Base-by-base conservation (phyloP, 2,797 vertebrate species). In the Varecia variegata region DNA sequence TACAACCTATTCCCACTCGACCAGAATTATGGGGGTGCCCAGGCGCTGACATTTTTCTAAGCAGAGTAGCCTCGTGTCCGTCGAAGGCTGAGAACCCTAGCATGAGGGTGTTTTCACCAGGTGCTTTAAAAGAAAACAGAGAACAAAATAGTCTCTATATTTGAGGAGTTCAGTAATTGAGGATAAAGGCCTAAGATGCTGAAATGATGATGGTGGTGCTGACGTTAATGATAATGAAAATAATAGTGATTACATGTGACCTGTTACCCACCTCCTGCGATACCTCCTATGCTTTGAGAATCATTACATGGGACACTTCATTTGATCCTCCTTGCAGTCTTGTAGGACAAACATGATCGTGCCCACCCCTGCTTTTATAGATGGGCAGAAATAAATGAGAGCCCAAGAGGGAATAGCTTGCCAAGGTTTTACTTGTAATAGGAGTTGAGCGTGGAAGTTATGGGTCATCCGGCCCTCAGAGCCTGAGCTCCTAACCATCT, bases 21-120 rank as follows among this genome's bases (percentile, higher is more conserved):
- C 17, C 12, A 30, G 62, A 23, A n/a, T 38, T 23, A 13, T 15
- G 27, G 9, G 13, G 1, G 7, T 27, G 0, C n/a, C 23, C 52
- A 30, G 13, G 0, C 7, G 13, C 0, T 1, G 27, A 23, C 7
- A 4, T 47, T 80, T 65, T 3, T 23, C 30, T 32, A 80, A 18
- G 10, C 38, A 47, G 17, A 67, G 17, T 18, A 10, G 32, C 43
- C n/a, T 65, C 35, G 11, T 0, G 1, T 23, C 25, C 68, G 38
- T 56, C 15, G 32, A n/a, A 77, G 56, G 32, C 67, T 65, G 62
- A 79, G n/a, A 38, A 85, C n/a, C 30, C 35, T 52, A 25, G 30
- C 21, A 20, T 15, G 30, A 92, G 4, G 11, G 23, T 21, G 18
- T 73, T 83, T 38, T 67, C 3, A n/a, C 13, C 17, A 77, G 50